Percentiles rank a stretch among this genome's conserved stretches.
Conservation (phyloP, 2,113 vertebrate species). For the Gavialis gangeticus region DNA sequence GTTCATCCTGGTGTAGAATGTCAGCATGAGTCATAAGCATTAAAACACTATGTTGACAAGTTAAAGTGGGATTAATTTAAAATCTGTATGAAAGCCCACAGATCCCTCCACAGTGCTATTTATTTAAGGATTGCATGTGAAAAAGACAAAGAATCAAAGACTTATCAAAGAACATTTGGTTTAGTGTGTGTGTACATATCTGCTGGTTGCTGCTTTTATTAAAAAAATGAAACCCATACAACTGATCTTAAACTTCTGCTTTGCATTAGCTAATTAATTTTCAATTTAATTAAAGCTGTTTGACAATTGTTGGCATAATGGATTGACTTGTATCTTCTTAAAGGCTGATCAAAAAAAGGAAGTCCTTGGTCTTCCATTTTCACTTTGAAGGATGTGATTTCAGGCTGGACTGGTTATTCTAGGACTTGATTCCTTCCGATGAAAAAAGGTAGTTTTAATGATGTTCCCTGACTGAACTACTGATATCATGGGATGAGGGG, state of each 20-base stretch:
- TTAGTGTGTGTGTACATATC: neutral
- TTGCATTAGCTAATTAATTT: too few species aligned
- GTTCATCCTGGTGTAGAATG: neutral
- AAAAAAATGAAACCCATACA: too few species aligned
- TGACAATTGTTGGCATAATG: too few species aligned
- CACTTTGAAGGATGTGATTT: too few species aligned
- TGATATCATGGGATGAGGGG: neutral
- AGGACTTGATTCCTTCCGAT: neutral
- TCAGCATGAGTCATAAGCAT: neutral
- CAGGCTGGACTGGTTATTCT: too few species aligned
- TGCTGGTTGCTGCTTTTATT: neutral
- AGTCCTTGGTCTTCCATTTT: too few species aligned
- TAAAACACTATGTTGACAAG: neutral
- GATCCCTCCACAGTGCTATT: neutral
- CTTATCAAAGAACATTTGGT: neutral
- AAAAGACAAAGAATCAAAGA: neutral
- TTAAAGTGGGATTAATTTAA: neutral
- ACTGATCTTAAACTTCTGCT: neutral
- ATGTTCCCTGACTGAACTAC: neutral
- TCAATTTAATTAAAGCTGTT: too few species aligned
- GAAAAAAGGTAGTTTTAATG: neutral
- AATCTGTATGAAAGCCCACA: neutral
- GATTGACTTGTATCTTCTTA: too few species aligned
- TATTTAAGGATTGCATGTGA: neutral
- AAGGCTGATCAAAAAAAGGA: too few species aligned